phyloP scores from a whole-genome alignment of 2,113 vertebrate genomes.

The Ptilorrhoa leucosticta region DNA sequence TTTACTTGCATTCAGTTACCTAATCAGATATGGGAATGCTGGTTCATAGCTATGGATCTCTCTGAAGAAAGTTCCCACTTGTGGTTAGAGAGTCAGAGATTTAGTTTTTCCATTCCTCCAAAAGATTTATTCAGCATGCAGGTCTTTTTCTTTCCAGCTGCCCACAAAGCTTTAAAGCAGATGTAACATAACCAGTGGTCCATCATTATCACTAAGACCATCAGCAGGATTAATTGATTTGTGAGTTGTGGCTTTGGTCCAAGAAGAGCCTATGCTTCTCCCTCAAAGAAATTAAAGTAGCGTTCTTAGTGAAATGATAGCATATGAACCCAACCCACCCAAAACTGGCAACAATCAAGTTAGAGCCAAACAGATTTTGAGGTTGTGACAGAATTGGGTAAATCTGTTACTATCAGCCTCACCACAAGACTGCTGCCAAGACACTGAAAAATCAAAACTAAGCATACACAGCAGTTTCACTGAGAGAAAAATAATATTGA shows the following conservation, averaged over 20 bases:
- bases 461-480: neutral
- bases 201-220: neutral
- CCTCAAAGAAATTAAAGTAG: neutral
- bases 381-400: neutral
- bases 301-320: constrained; percentile 6
- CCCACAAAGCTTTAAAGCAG: neutral
- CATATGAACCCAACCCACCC: neutral
- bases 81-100: neutral
- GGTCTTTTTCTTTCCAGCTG: neutral
- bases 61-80: neutral
- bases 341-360: neutral
- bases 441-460: constrained; percentile 3
- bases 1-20: neutral
- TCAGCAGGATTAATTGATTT: neutral
- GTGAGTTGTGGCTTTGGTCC: neutral
- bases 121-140: neutral
- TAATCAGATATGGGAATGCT: neutral
- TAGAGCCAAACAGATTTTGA: constrained; percentile 11
- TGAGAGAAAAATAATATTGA: neutral
- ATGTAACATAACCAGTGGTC: neutral
- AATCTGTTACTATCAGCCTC: neutral
- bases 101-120: neutral
- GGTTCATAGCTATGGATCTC: neutral
- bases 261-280: neutral
- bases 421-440: constrained; percentile 33